Evolutionary conservation across 2,797 vertebrate genomes (phyloP).

Genomic region (Ceryle rudis): DNA sequence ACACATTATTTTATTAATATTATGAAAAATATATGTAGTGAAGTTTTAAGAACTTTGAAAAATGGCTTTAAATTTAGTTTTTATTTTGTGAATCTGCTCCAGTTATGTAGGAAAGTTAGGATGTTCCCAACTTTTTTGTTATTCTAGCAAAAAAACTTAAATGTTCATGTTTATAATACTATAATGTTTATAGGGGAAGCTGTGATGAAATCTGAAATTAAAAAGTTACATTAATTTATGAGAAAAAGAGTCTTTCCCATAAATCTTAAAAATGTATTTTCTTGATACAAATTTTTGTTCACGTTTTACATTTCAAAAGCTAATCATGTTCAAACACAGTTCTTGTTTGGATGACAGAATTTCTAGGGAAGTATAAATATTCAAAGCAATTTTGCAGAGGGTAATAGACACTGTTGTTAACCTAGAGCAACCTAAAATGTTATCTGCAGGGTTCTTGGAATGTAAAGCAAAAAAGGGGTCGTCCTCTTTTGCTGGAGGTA

Average conservation of each 20-base stretch:
- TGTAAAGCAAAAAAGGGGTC: not conserved
- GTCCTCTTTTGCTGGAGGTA: not conserved
- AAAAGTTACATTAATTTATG: not conserved
- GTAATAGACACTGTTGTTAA: not conserved
- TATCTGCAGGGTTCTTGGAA: not conserved
- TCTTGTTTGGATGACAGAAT: not conserved
- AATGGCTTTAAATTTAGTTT: not conserved
- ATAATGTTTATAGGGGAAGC: not conserved
- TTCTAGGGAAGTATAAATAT: not conserved
- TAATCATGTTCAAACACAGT: not conserved
- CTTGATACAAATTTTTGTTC: not conserved
- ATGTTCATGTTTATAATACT: not conserved
- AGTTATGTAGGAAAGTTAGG: not conserved
- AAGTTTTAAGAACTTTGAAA: not conserved
- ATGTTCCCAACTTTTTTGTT: not conserved
- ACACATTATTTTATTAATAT: not conserved
- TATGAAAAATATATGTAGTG: not conserved
- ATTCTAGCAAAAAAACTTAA: not conserved
- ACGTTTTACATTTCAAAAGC: not conserved
- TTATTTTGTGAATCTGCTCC: not conserved
- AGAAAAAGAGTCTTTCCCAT: not conserved
- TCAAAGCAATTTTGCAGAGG: not conserved
- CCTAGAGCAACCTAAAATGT: not conserved
- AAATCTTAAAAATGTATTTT: not conserved
- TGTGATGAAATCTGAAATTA: not conserved